Evolutionary conservation across 1,140 invertebrate species (phyloP), one percentile per base, ranked within the genome.

Genomic region (Lasioglossum albipes): DNA sequence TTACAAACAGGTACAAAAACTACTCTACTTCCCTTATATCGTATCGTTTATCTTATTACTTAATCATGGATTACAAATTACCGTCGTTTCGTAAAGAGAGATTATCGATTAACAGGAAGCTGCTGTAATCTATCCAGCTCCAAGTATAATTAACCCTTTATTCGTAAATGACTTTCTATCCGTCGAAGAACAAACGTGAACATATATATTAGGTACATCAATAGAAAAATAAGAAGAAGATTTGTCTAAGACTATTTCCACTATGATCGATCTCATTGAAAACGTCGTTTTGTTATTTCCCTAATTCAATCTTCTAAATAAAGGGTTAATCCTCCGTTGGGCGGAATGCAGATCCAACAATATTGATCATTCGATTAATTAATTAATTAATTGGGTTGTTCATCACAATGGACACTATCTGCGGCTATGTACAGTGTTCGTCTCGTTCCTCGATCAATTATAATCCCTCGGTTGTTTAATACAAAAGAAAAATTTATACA

Each of bases 1-100:
- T 90, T 91, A 91, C 87, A 91, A 91, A 91, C 89, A 91, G 90
- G 90, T 91, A 91, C 90, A 91, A 91, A 91, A 91, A 84, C 89
- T 91, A 91, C 77, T 78, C 88, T 90, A 90, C 61, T 62, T 82
- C 13, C 77, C 77, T 85, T 89, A 87, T 82, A n/a, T 22, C 73
- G 75, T 9, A 41, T 66, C 68, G 27, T 52, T 36, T 73, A 54
- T 70, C 10, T 74, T 80, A 52, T 74, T 80, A 52, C n/a, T 68
- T 68, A 62, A 52, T 68, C 49, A 22, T 31, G 27, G 54, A 80
- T 75, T 64, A 68, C 41, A 74, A 59, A 66, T 52, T 57, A 54
- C 57, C 7, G 75, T 75, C 42, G 9, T 31, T 67, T 13, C 65
- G 36, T 36, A 36, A 36, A 36, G 45, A n/a, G 20, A 52, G 27